A percentile compares a stretch with the other conserved stretches of the same genome.
phyloP scores from a whole-genome alignment of 2,113 vertebrate species.

The Coptodon bakossiorum region DNA sequence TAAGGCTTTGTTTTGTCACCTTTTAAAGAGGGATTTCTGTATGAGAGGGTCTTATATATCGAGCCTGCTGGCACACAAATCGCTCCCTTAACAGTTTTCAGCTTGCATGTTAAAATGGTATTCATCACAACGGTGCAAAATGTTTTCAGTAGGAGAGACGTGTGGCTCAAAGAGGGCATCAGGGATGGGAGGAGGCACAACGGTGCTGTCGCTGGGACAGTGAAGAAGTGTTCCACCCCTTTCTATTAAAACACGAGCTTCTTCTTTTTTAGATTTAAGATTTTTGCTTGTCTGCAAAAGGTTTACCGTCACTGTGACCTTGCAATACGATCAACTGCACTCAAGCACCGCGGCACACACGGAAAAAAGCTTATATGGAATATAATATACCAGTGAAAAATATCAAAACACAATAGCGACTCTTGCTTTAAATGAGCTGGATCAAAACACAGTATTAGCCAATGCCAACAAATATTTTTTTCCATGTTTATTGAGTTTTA shows the following conservation, averaged over 20 bases:
- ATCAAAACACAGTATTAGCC: not conserved
- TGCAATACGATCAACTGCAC: not conserved
- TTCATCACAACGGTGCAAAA: constrained; percentile 20
- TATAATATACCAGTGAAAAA: not conserved
- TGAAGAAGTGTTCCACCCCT: not conserved
- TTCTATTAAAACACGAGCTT: not conserved
- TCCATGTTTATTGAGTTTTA: not conserved
- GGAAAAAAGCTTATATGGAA: not conserved
- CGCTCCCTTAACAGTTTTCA: not conserved
- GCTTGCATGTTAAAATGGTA: not conserved
- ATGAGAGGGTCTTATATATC: not conserved
- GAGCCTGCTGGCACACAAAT: not conserved
- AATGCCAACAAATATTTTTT: not conserved
- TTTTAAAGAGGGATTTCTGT: not conserved
- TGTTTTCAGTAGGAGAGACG: not conserved
- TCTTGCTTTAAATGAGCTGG: not conserved
- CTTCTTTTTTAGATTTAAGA: not conserved
- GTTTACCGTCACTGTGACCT: not conserved
- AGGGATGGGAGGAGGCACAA: not conserved
- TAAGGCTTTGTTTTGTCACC: not conserved
- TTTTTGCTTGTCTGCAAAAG: not conserved
- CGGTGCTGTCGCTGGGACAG: not conserved
- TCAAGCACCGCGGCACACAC: not conserved
- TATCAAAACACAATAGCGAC: not conserved
- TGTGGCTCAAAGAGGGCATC: not conserved